Base-by-base conservation (phyloP, 2,113 vertebrate species). In the Pandion haliaetus region DNA sequence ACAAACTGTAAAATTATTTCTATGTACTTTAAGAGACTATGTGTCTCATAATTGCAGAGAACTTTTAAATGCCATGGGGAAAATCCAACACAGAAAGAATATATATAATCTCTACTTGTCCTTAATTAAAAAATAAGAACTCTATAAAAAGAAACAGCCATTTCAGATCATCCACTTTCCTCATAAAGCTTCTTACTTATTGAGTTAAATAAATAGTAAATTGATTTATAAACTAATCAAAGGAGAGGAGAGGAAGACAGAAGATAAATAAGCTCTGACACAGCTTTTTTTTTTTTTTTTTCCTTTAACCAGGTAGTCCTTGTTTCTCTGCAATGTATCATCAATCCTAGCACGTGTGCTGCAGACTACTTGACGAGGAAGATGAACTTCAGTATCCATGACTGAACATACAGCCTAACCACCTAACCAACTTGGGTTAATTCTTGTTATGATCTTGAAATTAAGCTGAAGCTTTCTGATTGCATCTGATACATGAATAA, bases 121-220 rank as follows among this genome's bases (percentile, higher is more conserved):
- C 74, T 65, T 85, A 74, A 88, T n/a, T 32, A 62, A 85, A 91
- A 69, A 58, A 38, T 45, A 66, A 55, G 44, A 44, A 70, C 45
- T 25, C 38, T 23, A 80, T 54, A 58, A 62, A 90, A 83, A 28
- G 34, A 81, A 86, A 65, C 32, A 62, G 47, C 6, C 20, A 50
- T 67, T 45, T 91, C 63, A 73, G 42, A 67, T 57, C n/a, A 88
- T 21, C 34, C 29, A 70, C 62, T 85, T 95, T 50, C 54, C 49
- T 82, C 34, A 67, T 42, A 80, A 77, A 73, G 47, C 20, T 66
- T 84, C 44, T 58, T 57, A 49, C 17, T 82, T 85, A 82, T 17
- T 42, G 21, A 89, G 47, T 63, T 85, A 91, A 89, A 81, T 31
- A 77, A 69, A 58, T 11, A 93, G 38, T 18, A 71, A 92, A 82